These are phyloP conservation scores for Drosophila bunnanda DNA, from an alignment of 2,888 invertebrate genomes.

Conservation along the genomic window DNA sequence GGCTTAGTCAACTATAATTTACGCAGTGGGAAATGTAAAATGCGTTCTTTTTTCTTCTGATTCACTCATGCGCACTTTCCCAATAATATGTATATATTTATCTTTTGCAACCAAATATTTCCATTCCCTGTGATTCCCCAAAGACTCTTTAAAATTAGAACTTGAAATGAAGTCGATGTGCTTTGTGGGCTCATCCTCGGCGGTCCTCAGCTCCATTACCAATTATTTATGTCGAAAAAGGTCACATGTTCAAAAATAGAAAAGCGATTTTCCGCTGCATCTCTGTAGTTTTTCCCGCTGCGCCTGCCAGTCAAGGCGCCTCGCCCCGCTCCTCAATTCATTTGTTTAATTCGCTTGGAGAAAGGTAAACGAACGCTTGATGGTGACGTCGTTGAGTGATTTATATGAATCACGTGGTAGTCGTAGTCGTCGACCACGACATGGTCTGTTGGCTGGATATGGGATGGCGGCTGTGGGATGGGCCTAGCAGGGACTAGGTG, in stretches of 20 bases:
- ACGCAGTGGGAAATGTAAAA: constrained; percentile 16
- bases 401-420: constrained; percentile 73
- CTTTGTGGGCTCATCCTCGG: constrained; percentile 1
- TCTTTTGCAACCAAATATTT: constrained; percentile 19
- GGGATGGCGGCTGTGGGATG: constrained; percentile 7
- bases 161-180: constrained; percentile 29
- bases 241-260: constrained; percentile 66
- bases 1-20: constrained; percentile 8
- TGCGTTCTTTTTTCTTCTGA: constrained; percentile 11
- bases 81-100: constrained; percentile 1
- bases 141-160: constrained; percentile 56
- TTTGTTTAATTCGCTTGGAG: constrained; percentile 63
- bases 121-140: constrained; percentile 15
- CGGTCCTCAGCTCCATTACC: constrained; percentile 32
- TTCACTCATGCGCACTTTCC: constrained; percentile 8
- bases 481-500: background rate
- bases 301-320: constrained; percentile 19
- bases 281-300: constrained; percentile 30
- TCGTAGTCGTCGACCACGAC: constrained; percentile 59
- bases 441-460: constrained; percentile 52
- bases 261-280: constrained; percentile 52
- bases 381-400: constrained; percentile 76
- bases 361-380: constrained; percentile 77
- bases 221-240: constrained; percentile 67
- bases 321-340: constrained; percentile 44